Conservation (phyloP, 2,888 invertebrate genomes). For the Drosophila pseudotalamancana region DNA sequence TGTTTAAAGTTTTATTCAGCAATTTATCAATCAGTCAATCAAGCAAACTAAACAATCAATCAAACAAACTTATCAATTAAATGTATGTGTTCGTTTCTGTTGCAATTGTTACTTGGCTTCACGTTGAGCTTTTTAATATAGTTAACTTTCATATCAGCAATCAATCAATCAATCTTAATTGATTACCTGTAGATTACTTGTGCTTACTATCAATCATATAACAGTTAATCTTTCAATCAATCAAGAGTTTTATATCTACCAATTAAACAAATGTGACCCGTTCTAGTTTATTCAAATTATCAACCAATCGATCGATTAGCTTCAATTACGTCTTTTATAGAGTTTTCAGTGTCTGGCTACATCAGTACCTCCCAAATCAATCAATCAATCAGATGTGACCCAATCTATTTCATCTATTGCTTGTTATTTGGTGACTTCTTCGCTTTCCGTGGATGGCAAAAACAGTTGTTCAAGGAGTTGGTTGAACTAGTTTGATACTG, state of each 20-base stretch:
- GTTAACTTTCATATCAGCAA: no score
- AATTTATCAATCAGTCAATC: no score
- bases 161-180: not conserved
- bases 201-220: not conserved
- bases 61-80: not conserved
- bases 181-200: not conserved
- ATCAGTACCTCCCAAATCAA: conserved; percentile 5
- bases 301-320: not conserved
- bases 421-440: conserved; percentile 2
- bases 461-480: not conserved
- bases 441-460: not conserved
- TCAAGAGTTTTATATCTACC: not conserved
- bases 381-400: conserved; percentile 20
- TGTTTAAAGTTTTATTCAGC: no score
- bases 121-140: not conserved
- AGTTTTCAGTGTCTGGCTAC: not conserved
- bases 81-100: not conserved
- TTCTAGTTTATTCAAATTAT: conserved; percentile 2
- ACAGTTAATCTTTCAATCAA: not conserved
- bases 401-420: conserved; percentile 8
- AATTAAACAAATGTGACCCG: not conserved
- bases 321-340: not conserved
- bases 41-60: no score
- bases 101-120: not conserved
- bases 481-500: conserved; percentile 1